Evolutionary conservation across 2,888 invertebrate species (phyloP).

Genomic region (Exephanes ischioxanthus): DNA sequence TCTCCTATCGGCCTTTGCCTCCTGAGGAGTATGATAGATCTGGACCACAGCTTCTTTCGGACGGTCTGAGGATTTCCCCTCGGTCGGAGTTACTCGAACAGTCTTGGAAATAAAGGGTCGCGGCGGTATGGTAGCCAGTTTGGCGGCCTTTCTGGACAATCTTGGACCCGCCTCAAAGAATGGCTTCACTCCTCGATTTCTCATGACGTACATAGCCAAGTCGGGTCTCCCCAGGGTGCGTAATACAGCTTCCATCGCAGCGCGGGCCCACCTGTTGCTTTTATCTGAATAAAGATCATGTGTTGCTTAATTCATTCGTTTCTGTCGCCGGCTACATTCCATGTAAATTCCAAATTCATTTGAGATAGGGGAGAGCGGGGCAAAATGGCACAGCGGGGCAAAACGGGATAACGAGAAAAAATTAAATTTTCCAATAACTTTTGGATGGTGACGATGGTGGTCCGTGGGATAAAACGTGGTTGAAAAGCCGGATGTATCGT

Average conservation of each 20-base stretch:
- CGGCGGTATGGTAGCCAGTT: neutral
- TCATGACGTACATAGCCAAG: constrained; percentile 71
- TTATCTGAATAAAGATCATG: constrained; percentile 29
- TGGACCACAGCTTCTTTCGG: constrained; percentile 32
- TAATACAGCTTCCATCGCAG: constrained; percentile 67
- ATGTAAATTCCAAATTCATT: no score
- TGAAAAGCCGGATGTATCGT: no score
- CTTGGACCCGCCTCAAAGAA: constrained; percentile 23
- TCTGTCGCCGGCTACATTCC: no score
- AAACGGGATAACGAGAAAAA: no score
- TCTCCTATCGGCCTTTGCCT: constrained; percentile 8
- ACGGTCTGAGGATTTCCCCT: constrained; percentile 20
- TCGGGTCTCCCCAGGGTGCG: constrained; percentile 73
- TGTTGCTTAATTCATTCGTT: no score
- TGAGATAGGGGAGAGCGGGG: no score
- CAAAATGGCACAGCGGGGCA: no score
- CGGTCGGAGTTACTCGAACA: neutral
- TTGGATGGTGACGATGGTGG: no score
- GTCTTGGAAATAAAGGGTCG: constrained; percentile 3
- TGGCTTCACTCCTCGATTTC: constrained; percentile 60
- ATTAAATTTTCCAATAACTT: no score
- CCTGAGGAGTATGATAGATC: constrained; percentile 26
- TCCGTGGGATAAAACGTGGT: no score
- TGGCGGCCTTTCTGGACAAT: constrained; percentile 30
- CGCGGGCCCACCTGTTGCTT: constrained; percentile 63